These are phyloP conservation scores for Mechanitis messenoides DNA, from an alignment of 2,888 invertebrate species.

Conservation along the genomic window DNA sequence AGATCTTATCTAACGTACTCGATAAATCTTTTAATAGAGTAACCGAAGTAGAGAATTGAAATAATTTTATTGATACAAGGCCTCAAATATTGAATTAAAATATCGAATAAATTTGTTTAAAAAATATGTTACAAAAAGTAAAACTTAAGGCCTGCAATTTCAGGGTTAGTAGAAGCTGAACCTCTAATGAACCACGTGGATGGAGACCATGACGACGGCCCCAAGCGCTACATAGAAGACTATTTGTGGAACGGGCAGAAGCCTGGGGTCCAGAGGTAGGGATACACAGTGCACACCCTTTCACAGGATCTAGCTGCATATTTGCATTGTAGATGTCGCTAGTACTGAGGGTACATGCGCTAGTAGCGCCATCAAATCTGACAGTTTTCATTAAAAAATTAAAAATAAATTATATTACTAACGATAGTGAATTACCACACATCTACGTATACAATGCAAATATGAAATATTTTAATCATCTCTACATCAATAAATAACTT, in stretches of 20 bases:
- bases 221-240: slow-evolving; percentile 70
- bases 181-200: slow-evolving; percentile 83
- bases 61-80: too few relatives aligned
- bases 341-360: too few relatives aligned
- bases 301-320: background rate
- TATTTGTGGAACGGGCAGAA: slow-evolving; percentile 72
- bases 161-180: slow-evolving; percentile 82
- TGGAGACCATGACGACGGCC: slow-evolving; percentile 66
- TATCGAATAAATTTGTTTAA: background rate
- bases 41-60: too few relatives aligned
- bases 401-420: background rate
- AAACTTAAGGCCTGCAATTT: slow-evolving; percentile 33
- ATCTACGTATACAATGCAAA: slow-evolving; percentile 10
- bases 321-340: slow-evolving; percentile 1
- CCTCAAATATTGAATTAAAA: too few relatives aligned
- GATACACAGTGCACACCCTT: slow-evolving; percentile 6
- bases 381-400: background rate
- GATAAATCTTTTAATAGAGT: too few relatives aligned
- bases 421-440: background rate
- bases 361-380: too few relatives aligned
- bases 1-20: too few relatives aligned
- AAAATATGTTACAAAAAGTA: background rate
- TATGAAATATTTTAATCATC: slow-evolving; percentile 16
- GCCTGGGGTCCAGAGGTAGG: slow-evolving; percentile 68
- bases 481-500: background rate